Conservation (phyloP, 30 jellyfish, hydroid and myxozoan species). For the Haliclystus octoradiatus region DNA sequence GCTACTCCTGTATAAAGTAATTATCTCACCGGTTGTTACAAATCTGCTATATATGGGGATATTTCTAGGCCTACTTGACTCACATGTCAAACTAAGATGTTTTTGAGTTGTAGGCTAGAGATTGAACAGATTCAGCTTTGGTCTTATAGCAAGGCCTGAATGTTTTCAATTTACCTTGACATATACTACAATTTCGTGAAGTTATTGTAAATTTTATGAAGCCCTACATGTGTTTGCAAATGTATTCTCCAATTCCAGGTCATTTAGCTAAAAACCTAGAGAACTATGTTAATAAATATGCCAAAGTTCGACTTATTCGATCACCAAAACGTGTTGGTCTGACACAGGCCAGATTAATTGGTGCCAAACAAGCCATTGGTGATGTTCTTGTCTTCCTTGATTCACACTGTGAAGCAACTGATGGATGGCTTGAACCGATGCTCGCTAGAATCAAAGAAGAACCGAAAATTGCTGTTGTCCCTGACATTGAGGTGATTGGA, state of each 20-base stretch:
- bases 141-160: too few species aligned
- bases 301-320: constrained; percentile 60
- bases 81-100: too few species aligned
- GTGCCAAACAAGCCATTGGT: constrained; percentile 93
- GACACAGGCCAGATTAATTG: constrained; percentile 93
- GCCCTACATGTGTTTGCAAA: background rate
- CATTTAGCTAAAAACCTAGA: constrained; percentile 56
- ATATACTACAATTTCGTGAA: too few species aligned
- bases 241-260: constrained; percentile 9
- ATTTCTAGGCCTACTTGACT: too few species aligned
- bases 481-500: constrained; percentile 91
- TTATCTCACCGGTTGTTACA: too few species aligned
- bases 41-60: too few species aligned
- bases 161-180: too few species aligned
- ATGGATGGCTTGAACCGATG: constrained; percentile 98
- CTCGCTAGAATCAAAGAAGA: constrained; percentile 73
- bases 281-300: constrained; percentile 24
- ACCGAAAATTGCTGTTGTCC: constrained; percentile 79
- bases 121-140: too few species aligned
- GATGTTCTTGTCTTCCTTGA: constrained; percentile 94
- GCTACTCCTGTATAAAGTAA: too few species aligned
- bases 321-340: constrained; percentile 94
- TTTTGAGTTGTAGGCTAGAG: too few species aligned
- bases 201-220: background rate
- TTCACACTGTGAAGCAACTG: constrained; percentile 96